A percentile compares a stretch with the other conserved stretches of the same genome.
These are phyloP conservation scores for Nymphicus hollandicus DNA, from an alignment of 2,113 vertebrate species.

Conservation along the genomic window DNA sequence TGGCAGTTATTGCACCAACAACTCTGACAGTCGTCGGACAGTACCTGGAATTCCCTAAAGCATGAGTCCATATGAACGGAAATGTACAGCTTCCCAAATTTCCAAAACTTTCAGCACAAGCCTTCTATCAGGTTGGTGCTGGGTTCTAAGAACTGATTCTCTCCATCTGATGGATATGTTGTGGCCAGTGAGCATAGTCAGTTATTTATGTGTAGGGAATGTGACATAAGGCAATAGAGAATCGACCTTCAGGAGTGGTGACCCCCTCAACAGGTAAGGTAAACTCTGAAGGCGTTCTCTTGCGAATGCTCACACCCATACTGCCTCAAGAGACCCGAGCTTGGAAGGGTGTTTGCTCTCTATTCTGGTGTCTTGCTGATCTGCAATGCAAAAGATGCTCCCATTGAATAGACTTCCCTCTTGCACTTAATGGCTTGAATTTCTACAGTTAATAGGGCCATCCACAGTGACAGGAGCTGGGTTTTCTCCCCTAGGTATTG, in stretches of 20 bases:
- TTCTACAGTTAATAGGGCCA: neutral
- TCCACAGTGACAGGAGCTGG: neutral
- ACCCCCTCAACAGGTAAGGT: neutral
- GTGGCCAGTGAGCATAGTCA: neutral
- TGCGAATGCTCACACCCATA: neutral
- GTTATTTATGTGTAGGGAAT: fast-evolving
- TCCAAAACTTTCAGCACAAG: neutral
- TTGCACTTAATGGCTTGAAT: neutral
- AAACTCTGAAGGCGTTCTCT: neutral
- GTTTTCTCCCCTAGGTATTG: fast-evolving
- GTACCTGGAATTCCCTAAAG: neutral
- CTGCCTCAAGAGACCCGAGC: neutral
- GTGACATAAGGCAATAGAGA: neutral
- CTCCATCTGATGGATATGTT: fast-evolving
- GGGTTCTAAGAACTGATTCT: neutral
- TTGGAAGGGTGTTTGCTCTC: neutral
- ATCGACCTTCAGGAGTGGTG: neutral
- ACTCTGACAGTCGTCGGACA: neutral
- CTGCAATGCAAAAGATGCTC: neutral
- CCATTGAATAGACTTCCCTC: neutral
- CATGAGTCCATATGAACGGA: neutral
- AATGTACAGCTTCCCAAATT: neutral
- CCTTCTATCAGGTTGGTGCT: neutral
- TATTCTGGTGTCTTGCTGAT: neutral
- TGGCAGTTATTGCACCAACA: neutral